Percentiles rank a stretch among this genome's conserved stretches.
Conservation (phyloP, 2,797 vertebrate genomes). For the Echiichthys vipera region DNA sequence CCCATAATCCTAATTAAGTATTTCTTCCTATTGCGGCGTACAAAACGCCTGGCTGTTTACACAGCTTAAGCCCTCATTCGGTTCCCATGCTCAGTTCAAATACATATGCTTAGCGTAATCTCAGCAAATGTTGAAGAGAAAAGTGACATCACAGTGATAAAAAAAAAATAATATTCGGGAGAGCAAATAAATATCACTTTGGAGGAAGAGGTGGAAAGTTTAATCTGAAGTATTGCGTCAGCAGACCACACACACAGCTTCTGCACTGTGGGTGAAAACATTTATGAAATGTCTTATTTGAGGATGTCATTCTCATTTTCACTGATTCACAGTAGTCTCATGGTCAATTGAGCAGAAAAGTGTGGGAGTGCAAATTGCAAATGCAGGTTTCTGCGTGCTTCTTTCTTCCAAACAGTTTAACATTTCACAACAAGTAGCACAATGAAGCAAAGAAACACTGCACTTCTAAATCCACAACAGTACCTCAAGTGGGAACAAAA, state of each 20-base stretch:
- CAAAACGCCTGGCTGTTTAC: constrained; percentile 65
- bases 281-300: constrained; percentile 31
- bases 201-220: constrained; percentile 44
- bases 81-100: constrained; percentile 62
- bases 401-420: constrained; percentile 52
- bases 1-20: constrained; percentile 81
- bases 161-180: constrained; percentile 26
- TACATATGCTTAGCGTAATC: constrained; percentile 58
- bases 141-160: constrained; percentile 38
- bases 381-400: constrained; percentile 39
- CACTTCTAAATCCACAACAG: constrained; percentile 29
- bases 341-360: constrained; percentile 62
- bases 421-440: constrained; percentile 57
- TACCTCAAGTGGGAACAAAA: constrained; percentile 17
- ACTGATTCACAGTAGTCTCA: constrained; percentile 59
- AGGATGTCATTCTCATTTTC: constrained; percentile 64
- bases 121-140: constrained; percentile 44
- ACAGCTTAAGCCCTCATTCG: constrained; percentile 48
- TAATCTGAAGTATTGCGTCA: constrained; percentile 39
- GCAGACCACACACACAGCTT: constrained; percentile 26
- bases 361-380: constrained; percentile 54
- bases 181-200: constrained; percentile 49
- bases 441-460: constrained; percentile 18
- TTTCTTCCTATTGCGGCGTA: constrained; percentile 66
- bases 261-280: constrained; percentile 12